These are phyloP conservation scores for Cryptocephalus moraei DNA, from an alignment of 2,888 invertebrate genomes.

Conservation along the genomic window DNA sequence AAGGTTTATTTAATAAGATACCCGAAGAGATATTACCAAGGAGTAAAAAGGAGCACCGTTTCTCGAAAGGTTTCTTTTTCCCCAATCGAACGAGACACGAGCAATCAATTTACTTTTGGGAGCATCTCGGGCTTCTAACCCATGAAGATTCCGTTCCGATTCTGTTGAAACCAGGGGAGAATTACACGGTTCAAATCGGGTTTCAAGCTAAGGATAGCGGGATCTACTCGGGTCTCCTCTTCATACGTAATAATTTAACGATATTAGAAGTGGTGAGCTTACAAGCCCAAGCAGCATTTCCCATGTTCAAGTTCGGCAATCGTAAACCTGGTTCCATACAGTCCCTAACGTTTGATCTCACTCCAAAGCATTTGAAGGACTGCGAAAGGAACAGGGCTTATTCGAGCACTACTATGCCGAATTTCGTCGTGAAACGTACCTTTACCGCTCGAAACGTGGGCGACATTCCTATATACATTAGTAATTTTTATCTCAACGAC, in stretches of 20 bases:
- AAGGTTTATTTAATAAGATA: conserved; percentile 42
- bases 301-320: conserved; percentile 81
- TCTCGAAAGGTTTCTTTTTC: conserved; percentile 18
- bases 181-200: conserved; percentile 39
- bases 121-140: conserved; percentile 23
- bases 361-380: conserved; percentile 46
- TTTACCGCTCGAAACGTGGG: conserved; percentile 88
- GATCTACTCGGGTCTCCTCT: conserved; percentile 42
- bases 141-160: conserved; percentile 44
- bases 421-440: conserved; percentile 65
- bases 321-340: conserved; percentile 67
- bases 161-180: conserved; percentile 49
- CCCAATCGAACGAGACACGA: conserved; percentile 8
- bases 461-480: conserved; percentile 69
- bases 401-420: conserved; percentile 38
- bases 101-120: conserved; percentile 14
- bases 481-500: conserved; percentile 55
- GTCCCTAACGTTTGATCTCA: conserved; percentile 73
- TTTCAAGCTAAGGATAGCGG: conserved; percentile 40
- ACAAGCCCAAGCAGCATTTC: conserved; percentile 73
- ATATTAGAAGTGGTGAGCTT: conserved; percentile 77
- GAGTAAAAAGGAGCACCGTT: conserved; percentile 6
- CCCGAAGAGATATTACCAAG: conserved; percentile 33
- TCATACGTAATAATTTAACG: conserved; percentile 84
- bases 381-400: conserved; percentile 38